These are phyloP conservation scores for Archilochus colubris DNA, from an alignment of 2,113 vertebrate species.

Conservation along the genomic window DNA sequence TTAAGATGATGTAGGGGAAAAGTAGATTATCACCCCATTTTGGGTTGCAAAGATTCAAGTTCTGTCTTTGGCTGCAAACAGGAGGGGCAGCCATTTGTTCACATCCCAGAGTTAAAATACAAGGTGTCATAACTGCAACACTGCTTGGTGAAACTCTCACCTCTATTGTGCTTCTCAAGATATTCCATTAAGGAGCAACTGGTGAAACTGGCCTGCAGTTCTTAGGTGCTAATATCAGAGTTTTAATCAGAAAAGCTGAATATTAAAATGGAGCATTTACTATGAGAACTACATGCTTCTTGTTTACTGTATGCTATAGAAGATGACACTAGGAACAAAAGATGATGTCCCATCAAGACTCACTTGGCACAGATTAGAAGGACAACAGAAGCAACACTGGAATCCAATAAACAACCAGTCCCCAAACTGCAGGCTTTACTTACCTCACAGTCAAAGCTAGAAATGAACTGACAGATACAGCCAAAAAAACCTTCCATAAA, in stretches of 20 bases:
- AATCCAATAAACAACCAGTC: accelerated
- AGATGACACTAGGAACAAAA: not conserved
- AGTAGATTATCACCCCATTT: not conserved
- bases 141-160: not conserved
- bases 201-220: not conserved
- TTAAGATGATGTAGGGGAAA: not conserved
- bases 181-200: not conserved
- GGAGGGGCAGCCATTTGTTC: not conserved
- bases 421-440: not conserved
- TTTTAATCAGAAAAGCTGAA: not conserved
- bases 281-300: not conserved
- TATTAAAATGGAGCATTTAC: not conserved
- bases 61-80: not conserved
- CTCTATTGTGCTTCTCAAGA: not conserved
- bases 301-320: not conserved
- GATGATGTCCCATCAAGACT: not conserved
- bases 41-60: not conserved
- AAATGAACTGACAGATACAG: not conserved
- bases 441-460: not conserved
- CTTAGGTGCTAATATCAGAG: not conserved
- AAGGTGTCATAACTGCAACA: not conserved
- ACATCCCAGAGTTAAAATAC: not conserved
- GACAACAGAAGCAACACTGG: not conserved
- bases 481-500: not conserved
- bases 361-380: not conserved